Evolutionary conservation across 2,888 invertebrate genomes (phyloP).

Genomic region (Crocallis elinguaria): DNA sequence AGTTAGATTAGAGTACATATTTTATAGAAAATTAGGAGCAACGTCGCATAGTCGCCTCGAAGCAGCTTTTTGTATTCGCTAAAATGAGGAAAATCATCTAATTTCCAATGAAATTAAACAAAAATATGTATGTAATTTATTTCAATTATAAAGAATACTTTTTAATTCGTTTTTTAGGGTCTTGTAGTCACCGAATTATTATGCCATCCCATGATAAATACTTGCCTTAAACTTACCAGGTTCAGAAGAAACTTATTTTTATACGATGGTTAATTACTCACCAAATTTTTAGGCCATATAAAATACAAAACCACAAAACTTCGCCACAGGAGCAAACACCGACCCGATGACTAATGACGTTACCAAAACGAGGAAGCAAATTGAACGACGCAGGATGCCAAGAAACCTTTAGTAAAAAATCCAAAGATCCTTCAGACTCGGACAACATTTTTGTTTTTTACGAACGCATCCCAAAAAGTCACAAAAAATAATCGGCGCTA

Average conservation of each 20-base stretch:
- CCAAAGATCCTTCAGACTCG: constrained; percentile 61
- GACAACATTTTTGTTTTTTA: constrained; percentile 63
- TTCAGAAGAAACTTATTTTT: background rate
- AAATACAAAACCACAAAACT: constrained; percentile 32
- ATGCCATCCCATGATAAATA: too few relatives aligned
- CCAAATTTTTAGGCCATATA: constrained; percentile 1
- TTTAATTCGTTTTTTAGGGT: too few relatives aligned
- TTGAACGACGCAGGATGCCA: constrained; percentile 61
- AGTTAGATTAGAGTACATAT: constrained; percentile 2
- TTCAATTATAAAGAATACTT: too few relatives aligned
- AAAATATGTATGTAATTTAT: too few relatives aligned
- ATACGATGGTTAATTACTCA: background rate
- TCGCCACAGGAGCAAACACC: constrained; percentile 42
- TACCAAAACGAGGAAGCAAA: constrained; percentile 60
- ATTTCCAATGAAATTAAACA: too few relatives aligned
- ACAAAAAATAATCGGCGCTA: constrained; percentile 77
- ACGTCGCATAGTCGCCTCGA: too few relatives aligned
- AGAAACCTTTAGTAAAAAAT: constrained; percentile 55
- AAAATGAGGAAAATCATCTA: too few relatives aligned
- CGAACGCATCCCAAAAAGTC: constrained; percentile 66
- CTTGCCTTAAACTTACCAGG: background rate
- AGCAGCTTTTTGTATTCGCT: too few relatives aligned
- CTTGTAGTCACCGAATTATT: too few relatives aligned
- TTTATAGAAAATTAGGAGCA: background rate
- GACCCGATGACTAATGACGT: constrained; percentile 46